Evolutionary conservation across 2,888 invertebrate genomes (phyloP).

Genomic region (Drosophila maculinotata): DNA sequence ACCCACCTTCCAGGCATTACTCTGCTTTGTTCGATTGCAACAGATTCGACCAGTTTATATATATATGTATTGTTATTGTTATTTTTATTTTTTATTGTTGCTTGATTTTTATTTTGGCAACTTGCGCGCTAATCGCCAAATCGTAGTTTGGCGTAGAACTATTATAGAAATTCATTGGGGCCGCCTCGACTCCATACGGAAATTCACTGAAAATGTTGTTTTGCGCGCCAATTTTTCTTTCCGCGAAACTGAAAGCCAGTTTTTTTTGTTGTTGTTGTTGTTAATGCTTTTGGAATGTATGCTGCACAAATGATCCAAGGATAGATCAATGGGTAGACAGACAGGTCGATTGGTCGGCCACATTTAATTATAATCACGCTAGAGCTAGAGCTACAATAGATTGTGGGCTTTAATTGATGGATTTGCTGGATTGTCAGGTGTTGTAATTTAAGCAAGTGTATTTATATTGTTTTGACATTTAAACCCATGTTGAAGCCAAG

Average conservation of each 20-base stretch:
- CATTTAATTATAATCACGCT: slow-evolving; percentile 46
- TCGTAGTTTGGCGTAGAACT: slow-evolving; percentile 29
- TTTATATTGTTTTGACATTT: slow-evolving; percentile 65
- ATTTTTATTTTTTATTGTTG: slow-evolving; percentile 36
- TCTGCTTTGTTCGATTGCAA: slow-evolving; percentile 26
- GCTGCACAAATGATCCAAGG: slow-evolving; percentile 40
- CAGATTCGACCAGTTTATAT: slow-evolving; percentile 43
- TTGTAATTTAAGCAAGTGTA: slow-evolving; percentile 39
- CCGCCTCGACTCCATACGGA: slow-evolving; percentile 50
- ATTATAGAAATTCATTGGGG: slow-evolving; percentile 40
- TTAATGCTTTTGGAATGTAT: slow-evolving; percentile 18
- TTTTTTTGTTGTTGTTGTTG: slow-evolving; percentile 5
- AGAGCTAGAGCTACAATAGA: slow-evolving; percentile 21
- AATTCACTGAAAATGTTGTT: slow-evolving; percentile 60
- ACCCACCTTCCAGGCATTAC: background rate
- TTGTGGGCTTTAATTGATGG: slow-evolving; percentile 23
- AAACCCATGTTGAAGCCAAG: slow-evolving; percentile 41
- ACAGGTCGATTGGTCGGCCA: slow-evolving; percentile 8
- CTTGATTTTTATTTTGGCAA: slow-evolving; percentile 22
- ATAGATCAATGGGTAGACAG: slow-evolving; percentile 43
- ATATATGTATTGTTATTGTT: background rate
- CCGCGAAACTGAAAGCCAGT: slow-evolving; percentile 20
- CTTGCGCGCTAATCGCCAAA: slow-evolving; percentile 13
- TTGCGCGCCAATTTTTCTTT: slow-evolving; percentile 25
- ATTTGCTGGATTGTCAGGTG: slow-evolving; percentile 22